A percentile compares a stretch with the other conserved stretches of the same genome.
Conservation (phyloP, 2,797 vertebrate genomes). For the Otolemur crassicaudatus region DNA sequence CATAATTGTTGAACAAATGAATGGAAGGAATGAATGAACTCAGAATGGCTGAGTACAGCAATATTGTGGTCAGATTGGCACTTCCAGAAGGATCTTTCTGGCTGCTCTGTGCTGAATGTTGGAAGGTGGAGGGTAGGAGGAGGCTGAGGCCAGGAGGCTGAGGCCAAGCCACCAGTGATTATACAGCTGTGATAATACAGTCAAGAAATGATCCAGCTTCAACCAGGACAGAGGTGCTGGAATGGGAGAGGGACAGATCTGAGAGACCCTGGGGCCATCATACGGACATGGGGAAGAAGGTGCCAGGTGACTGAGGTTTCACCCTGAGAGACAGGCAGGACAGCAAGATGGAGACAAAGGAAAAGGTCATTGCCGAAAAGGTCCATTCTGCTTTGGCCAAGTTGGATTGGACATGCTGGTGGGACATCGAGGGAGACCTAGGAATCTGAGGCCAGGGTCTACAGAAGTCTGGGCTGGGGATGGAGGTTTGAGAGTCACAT, state of each 20-base stretch:
- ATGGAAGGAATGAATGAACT: no score
- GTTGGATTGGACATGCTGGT: neutral
- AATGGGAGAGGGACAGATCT: no score
- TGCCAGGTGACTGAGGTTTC: neutral
- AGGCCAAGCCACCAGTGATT: neutral
- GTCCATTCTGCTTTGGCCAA: neutral
- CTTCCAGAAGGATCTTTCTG: constrained; percentile 49
- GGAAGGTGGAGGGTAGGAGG: neutral
- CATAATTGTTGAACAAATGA: neutral
- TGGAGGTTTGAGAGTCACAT: neutral
- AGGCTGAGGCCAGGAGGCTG: neutral
- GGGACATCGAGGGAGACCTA: neutral
- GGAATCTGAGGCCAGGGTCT: neutral
- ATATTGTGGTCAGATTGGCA: neutral
- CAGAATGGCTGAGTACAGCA: neutral
- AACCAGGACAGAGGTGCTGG: neutral
- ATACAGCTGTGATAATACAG: neutral
- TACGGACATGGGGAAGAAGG: neutral
- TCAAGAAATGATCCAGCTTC: neutral
- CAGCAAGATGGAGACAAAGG: neutral
- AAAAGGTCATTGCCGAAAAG: neutral
- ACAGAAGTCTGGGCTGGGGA: neutral
- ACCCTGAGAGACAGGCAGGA: neutral
- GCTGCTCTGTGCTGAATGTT: neutral
- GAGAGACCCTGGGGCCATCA: neutral